These are phyloP conservation scores for Spheniscus mendiculus DNA, from an alignment of 2,113 vertebrate genomes.

Conservation along the genomic window DNA sequence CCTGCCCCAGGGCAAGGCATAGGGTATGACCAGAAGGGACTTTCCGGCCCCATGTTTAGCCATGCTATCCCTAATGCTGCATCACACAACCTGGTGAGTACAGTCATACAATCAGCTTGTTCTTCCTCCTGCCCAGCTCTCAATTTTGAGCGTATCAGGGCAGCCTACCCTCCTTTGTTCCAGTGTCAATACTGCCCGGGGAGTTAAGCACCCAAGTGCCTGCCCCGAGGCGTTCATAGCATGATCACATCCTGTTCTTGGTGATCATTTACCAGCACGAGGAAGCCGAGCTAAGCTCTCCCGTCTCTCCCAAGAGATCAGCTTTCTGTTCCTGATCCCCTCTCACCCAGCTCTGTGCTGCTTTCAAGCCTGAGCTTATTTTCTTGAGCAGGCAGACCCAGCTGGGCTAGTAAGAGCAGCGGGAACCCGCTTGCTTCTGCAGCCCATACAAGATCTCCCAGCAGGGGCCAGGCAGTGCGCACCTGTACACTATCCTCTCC, in stretches of 20 bases:
- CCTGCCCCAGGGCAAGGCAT: not conserved
- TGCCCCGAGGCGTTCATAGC: not conserved
- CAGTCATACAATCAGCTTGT: not conserved
- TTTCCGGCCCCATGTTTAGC: not conserved
- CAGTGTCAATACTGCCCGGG: not conserved
- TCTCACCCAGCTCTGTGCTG: not conserved
- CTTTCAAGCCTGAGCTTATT: slow-evolving; percentile 12
- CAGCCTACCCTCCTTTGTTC: slow-evolving; percentile 16
- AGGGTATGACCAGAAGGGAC: not conserved
- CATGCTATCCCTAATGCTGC: not conserved
- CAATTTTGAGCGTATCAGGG: not conserved
- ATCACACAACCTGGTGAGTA: not conserved
- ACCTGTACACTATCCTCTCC: slow-evolving; percentile 96
- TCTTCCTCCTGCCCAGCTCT: not conserved
- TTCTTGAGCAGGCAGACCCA: not conserved
- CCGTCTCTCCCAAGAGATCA: not conserved
- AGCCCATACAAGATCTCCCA: not conserved
- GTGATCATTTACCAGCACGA: slow-evolving; percentile 4
- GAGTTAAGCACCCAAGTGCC: not conserved
- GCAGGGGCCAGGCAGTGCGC: not conserved
- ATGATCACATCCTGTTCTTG: slow-evolving; percentile 9
- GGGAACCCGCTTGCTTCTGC: not conserved
- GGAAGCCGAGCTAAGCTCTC: slow-evolving; percentile 1
- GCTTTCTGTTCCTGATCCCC: not conserved
- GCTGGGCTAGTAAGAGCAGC: not conserved